These are phyloP conservation scores for Eupithecia insigniata DNA, from an alignment of 2,888 invertebrate genomes.

Conservation along the genomic window DNA sequence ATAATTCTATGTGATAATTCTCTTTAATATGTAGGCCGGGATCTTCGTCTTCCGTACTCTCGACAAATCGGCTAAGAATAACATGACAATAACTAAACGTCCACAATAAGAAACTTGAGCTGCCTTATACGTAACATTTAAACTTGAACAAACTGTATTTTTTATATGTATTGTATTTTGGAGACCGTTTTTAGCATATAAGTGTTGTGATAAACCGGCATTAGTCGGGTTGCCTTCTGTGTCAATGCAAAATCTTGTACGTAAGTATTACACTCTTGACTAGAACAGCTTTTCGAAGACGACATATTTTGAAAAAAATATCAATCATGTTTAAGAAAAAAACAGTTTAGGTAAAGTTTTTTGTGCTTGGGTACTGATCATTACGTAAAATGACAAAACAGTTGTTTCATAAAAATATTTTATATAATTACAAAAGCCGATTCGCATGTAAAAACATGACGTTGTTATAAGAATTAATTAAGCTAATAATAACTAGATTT, in stretches of 20 bases:
- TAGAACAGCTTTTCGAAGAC: conserved; percentile 35
- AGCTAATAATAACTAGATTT: conserved; percentile 76
- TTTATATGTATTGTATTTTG: conserved; percentile 52
- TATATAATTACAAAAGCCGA: conserved; percentile 31
- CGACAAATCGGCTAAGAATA: conserved; percentile 31
- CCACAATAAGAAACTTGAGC: conserved; percentile 51
- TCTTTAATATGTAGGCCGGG: conserved; percentile 66
- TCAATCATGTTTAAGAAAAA: not conserved
- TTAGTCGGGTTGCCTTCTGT: conserved; percentile 62
- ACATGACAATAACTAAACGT: conserved; percentile 74
- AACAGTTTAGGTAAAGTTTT: not conserved
- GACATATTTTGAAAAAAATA: conserved; percentile 1
- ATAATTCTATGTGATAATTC: conserved; percentile 80
- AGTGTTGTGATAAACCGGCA: conserved; percentile 69
- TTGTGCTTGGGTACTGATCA: not conserved
- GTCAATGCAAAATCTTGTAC: conserved; percentile 60
- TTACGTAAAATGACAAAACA: not conserved
- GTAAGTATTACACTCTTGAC: conserved; percentile 38
- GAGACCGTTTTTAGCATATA: conserved; percentile 59
- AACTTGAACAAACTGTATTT: conserved; percentile 65
- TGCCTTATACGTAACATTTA: conserved; percentile 62
- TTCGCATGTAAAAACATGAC: conserved; percentile 70
- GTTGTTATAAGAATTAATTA: conserved; percentile 60
- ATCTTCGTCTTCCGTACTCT: conserved; percentile 74
- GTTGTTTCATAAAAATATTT: conserved; percentile 19